Evolutionary conservation across 2,113 vertebrate genomes (phyloP).

Genomic region (Leptosomus discolor): DNA sequence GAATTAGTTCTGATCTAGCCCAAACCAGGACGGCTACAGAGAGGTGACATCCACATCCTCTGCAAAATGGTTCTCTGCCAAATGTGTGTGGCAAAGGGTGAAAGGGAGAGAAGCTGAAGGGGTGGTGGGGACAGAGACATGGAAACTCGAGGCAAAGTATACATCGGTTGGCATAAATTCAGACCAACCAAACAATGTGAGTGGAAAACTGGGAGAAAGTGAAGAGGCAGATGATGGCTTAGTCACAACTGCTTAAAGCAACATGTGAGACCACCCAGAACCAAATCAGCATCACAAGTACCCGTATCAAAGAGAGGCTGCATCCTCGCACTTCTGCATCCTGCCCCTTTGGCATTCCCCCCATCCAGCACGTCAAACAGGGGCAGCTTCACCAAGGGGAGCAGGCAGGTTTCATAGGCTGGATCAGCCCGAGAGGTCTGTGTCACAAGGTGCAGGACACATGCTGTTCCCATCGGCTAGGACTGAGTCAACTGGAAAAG

Average conservation of each 20-base stretch:
- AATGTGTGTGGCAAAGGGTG: neutral
- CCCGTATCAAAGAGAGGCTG: neutral
- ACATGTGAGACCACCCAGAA: neutral
- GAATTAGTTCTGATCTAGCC: no score
- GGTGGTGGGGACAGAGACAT: neutral
- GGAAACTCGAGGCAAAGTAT: neutral
- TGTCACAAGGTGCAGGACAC: neutral
- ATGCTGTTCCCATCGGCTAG: neutral
- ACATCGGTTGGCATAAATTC: neutral
- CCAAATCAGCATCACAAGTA: neutral
- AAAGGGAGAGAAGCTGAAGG: neutral
- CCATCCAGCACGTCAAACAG: neutral
- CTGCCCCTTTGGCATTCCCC: neutral
- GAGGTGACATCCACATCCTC: neutral
- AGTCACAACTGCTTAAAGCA: neutral
- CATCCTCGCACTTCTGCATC: neutral
- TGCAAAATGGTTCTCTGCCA: neutral
- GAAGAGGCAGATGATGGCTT: neutral
- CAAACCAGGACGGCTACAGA: no score
- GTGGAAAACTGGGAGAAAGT: neutral
- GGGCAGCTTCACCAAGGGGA: neutral
- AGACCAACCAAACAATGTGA: neutral
- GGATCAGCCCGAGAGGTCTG: neutral
- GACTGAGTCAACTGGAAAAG: neutral
- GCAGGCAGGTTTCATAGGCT: neutral